phyloP scores from a whole-genome alignment of 2,888 invertebrate genomes.

The Dynastes tityus region DNA sequence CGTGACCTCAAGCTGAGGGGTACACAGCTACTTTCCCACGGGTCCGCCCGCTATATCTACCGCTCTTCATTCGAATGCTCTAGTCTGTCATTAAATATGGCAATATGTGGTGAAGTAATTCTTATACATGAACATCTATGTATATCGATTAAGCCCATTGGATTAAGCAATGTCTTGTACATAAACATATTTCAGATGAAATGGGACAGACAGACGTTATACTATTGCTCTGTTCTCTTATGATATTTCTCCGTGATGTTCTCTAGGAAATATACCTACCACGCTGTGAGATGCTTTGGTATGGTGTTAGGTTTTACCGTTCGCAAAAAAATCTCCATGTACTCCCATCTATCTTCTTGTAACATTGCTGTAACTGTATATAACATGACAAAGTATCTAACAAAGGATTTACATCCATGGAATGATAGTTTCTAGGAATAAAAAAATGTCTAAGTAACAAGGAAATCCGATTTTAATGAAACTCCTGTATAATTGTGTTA shows the following conservation, averaged over 20 bases:
- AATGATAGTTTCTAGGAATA: too few relatives aligned
- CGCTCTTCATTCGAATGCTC: slow-evolving; percentile 70
- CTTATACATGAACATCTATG: slow-evolving; percentile 65
- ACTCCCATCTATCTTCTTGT: not conserved
- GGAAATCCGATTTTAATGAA: too few relatives aligned
- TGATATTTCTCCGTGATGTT: not conserved
- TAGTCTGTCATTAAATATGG: slow-evolving; percentile 72
- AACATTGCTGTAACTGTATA: not conserved
- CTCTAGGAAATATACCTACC: slow-evolving; percentile 23
- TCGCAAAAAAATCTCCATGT: slow-evolving; percentile 7
- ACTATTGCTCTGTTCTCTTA: not conserved
- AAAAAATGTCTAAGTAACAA: too few relatives aligned
- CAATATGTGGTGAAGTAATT: slow-evolving; percentile 69
- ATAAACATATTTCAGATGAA: slow-evolving; percentile 39
- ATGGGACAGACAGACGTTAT: slow-evolving; percentile 14
- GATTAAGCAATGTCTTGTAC: slow-evolving; percentile 55
- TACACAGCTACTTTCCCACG: slow-evolving; percentile 72
- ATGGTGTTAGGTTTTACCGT: slow-evolving; percentile 8
- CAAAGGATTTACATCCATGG: not conserved
- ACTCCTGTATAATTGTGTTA: too few relatives aligned
- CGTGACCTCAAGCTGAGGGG: slow-evolving; percentile 72
- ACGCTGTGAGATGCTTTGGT: slow-evolving; percentile 5
- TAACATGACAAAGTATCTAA: slow-evolving; percentile 5
- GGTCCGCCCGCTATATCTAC: slow-evolving; percentile 71
- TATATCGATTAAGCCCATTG: slow-evolving; percentile 64